Base-by-base conservation (phyloP, 1,140 invertebrate species). In the Pseudomyrmex sp. region DNA sequence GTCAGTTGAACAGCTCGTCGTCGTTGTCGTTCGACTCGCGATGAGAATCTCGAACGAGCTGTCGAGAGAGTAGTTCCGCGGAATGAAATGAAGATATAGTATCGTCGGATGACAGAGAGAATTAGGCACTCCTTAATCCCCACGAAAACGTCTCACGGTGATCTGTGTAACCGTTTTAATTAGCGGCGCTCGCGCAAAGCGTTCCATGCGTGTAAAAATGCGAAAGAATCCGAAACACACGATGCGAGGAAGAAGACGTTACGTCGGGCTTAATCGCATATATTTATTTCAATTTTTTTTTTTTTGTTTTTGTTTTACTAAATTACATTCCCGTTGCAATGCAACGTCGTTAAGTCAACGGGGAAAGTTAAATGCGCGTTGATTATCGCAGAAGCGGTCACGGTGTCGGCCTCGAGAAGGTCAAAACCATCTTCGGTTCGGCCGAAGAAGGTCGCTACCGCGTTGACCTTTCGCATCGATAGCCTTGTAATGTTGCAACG, bases 401-500 rank as follows among this genome's bases (percentile, higher is more conserved):
- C 76, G 66, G 66, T 72, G 44, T 20, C 59, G 50, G 54, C 54
- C 50, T 68, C 50, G 20, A 79, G 54, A 26, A 87, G 73, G 50
- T 61, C 66, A 79, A 54, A 48, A 79, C 59, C 35, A 72, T 54
- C 35, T 35, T 35, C 23, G 84, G 58, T 85, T 62, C 62, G 66
- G 54, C 18, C 56, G 12, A 77, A 54, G 59, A 56, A 65, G 82
- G 52, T 72, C 66, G 74, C 77, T 72, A 80, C 72, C 62, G 62
- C 61, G 72, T 35, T 73, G 61, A 82, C 77, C 84, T 88, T 88
- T 88, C 66, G 50, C 59, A 80, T 73, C 62, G 26, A 65, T 76
- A 84, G 82, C 86, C 86, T 88, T 87, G 85, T 68, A 75, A 84
- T 74, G 86, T 88, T 83, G 75, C 65, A 86, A 83, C 70, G 75